A percentile compares a stretch with the other conserved stretches of the same genome.
Evolutionary conservation across 2,113 vertebrate genomes (phyloP).

Genomic region (Nothocercus julius): DNA sequence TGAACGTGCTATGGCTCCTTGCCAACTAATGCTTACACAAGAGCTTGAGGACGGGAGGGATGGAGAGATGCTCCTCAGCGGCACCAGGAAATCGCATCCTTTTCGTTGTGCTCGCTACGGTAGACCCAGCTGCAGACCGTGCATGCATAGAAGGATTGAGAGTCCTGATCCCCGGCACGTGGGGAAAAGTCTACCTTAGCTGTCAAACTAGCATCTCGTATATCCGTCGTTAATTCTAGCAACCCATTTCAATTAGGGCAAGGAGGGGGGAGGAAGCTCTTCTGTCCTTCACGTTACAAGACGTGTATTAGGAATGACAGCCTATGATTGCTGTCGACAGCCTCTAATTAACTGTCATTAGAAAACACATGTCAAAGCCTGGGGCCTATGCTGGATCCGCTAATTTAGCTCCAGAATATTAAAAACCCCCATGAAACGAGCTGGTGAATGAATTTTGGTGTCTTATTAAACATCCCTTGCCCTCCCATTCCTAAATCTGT

Average conservation of each 20-base stretch:
- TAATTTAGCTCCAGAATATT: slow-evolving; percentile 79
- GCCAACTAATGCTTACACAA: neutral
- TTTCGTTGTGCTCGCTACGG: neutral
- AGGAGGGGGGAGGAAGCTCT: slow-evolving; percentile 59
- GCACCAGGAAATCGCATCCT: neutral
- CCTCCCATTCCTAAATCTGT: neutral
- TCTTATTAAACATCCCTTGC: slow-evolving; percentile 69
- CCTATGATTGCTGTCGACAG: slow-evolving; percentile 90
- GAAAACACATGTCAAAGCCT: slow-evolving; percentile 90
- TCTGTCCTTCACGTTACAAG: slow-evolving; percentile 76
- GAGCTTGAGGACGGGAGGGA: neutral
- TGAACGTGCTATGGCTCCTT: neutral
- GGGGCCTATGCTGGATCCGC: slow-evolving; percentile 74
- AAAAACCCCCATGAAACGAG: slow-evolving; percentile 70
- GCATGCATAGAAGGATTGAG: neutral
- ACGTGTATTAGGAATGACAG: slow-evolving; percentile 82
- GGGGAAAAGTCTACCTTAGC: slow-evolving; percentile 28
- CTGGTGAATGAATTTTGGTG: slow-evolving; percentile 72
- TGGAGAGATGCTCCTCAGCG: neutral
- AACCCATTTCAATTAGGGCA: slow-evolving; percentile 60
- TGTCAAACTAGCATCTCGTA: slow-evolving; percentile 54
- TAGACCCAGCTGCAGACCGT: accelerated
- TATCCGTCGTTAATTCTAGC: slow-evolving; percentile 71
- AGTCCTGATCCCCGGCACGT: neutral
- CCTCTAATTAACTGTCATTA: slow-evolving; percentile 95